Base-by-base conservation (phyloP, 2,797 vertebrate species). In the Delichon dasypus region DNA sequence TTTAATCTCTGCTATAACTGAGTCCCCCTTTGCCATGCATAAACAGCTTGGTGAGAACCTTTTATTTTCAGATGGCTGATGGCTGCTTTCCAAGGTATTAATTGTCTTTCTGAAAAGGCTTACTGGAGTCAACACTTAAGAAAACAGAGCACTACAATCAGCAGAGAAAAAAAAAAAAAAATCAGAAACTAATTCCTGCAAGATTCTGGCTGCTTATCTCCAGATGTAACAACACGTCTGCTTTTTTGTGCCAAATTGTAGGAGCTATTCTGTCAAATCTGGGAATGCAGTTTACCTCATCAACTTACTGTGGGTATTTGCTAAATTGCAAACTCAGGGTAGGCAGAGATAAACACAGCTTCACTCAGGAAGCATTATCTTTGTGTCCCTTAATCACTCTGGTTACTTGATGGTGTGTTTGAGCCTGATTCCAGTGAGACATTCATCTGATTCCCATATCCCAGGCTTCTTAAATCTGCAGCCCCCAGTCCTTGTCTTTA, bases 71-170 rank as follows among this genome's bases (percentile, higher is more conserved):
- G 61, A 67, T 1, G 2, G 67, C 67, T 91, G 58, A 78, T 96
- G 91, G 92, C 95, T 95, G 79, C 82, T 81, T 96, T 94, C 92
- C 92, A 96, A 81, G 92, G 27, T 86, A 85, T 88, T 92, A 93
- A 91, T 84, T 95, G 88, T 91, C 85, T 91, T 90, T 89, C 85
- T 70, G 74, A 84, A 92, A 94, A 93, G 64, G 79, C 73, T 94
- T 86, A 81, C 51, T 50, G 54, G 50, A 92, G 82, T 89, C 79
- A 91, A 80, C 64, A 82, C 45, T 86, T 75, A 44, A 80, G 76
- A 78, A 94, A 96, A 92, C 22, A 86, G 3, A 92, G 68, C 34
- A 50, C 20, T 45, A 47, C 20, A 10, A 88, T 61, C 65, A 68
- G 54, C 25, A 54, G 61, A 85, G 53, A 5, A 50, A 55, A 74